Conservation (phyloP, 2,113 vertebrate species). For the Triplophysa rosa region DNA sequence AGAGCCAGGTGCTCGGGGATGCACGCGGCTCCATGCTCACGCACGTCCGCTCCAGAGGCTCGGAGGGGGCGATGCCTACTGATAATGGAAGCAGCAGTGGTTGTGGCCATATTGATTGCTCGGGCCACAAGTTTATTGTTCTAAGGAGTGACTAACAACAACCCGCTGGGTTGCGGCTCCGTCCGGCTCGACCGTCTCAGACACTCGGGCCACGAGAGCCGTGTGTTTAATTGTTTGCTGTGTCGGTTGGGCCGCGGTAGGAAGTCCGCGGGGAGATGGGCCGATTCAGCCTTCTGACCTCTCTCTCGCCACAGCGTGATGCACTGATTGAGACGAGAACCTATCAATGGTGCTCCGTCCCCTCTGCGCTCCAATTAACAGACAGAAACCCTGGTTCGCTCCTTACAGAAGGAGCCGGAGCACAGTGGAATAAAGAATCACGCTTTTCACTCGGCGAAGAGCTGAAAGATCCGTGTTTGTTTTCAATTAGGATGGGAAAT, state of each 20-base stretch:
- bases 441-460: conserved; percentile 18
- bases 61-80: conserved; percentile 3
- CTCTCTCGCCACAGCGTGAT: conserved; percentile 67
- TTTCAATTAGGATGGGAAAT: conserved; percentile 32
- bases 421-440: conserved; percentile 51
- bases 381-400: conserved; percentile 65
- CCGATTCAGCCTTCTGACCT: conserved; percentile 74
- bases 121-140: conserved; percentile 78
- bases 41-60: conserved; percentile 37
- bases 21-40: conserved; percentile 44
- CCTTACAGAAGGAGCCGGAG: conserved; percentile 30
- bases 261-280: conserved; percentile 71
- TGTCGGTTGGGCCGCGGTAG: conserved; percentile 70
- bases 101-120: conserved; percentile 75
- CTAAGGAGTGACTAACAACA: conserved; percentile 77
- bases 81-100: conserved; percentile 71
- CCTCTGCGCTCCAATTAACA: conserved; percentile 77
- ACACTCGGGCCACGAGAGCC: conserved; percentile 65
- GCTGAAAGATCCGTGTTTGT: conserved; percentile 33
- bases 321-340: conserved; percentile 74
- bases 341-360: conserved; percentile 72
- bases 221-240: conserved; percentile 81
- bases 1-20: conserved; percentile 48
- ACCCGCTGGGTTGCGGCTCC: conserved; percentile 69
- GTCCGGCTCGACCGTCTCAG: conserved; percentile 64